Percentiles rank a stretch among this genome's conserved stretches.
phyloP scores from a whole-genome alignment of 2,113 vertebrate genomes.

The Hucho hucho region DNA sequence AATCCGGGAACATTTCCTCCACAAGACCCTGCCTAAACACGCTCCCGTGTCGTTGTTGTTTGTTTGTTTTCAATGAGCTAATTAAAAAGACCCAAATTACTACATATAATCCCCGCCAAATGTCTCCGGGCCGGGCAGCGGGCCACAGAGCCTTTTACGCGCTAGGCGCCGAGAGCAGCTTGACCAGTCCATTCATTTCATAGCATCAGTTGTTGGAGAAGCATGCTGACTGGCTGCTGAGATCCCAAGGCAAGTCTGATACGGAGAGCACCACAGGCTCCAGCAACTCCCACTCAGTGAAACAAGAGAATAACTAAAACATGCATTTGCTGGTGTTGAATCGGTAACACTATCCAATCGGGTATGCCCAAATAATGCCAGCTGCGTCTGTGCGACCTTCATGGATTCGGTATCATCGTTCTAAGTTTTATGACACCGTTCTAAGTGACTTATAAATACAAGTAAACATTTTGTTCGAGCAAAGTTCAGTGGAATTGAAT shows the following conservation, averaged over 20 bases:
- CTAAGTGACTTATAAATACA: constrained; percentile 14
- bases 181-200: constrained; percentile 16
- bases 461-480: constrained; percentile 20
- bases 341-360: not conserved
- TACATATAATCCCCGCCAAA: not conserved
- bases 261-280: not conserved
- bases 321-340: not conserved
- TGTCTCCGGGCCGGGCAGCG: not conserved
- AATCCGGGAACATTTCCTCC: not conserved
- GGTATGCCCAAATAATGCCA: not conserved
- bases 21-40: not conserved
- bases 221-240: not conserved
- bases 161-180: not conserved
- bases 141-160: not conserved
- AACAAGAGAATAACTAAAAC: not conserved
- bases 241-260: not conserved
- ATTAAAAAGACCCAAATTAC: constrained; percentile 3
- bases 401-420: not conserved
- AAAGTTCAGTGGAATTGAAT: too few species aligned
- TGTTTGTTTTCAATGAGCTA: constrained; percentile 1
- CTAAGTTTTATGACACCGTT: constrained; percentile 17
- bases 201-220: not conserved
- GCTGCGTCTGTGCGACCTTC: not conserved
- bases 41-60: not conserved
- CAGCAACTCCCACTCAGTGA: not conserved